phyloP scores from a whole-genome alignment of 2,888 invertebrate genomes.

The Mythimna ferrago region DNA sequence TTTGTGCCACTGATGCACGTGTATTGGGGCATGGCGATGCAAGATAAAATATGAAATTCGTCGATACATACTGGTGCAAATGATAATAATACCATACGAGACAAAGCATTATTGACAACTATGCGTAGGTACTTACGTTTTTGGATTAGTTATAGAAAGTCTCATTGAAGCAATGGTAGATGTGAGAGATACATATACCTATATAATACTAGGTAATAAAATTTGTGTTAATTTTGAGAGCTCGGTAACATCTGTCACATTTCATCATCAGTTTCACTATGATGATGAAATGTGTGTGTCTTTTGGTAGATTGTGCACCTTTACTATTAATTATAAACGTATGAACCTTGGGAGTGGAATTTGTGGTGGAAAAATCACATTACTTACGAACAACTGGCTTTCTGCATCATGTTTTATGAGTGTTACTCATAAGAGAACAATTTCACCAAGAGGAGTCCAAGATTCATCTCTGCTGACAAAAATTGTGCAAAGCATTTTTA shows the following conservation, averaged over 20 bases:
- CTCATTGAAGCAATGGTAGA: background rate
- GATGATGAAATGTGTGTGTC: background rate
- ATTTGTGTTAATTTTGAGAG: background rate
- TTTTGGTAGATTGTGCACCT: background rate
- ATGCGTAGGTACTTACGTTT: background rate
- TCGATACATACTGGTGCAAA: conserved; percentile 27
- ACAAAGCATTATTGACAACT: background rate
- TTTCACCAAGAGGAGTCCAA: background rate
- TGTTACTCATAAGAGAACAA: conserved; percentile 42
- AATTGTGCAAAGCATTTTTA: conserved; percentile 6
- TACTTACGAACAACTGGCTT: conserved; percentile 11
- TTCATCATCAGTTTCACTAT: too few relatives aligned
- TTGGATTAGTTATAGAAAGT: background rate
- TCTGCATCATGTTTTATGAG: conserved; percentile 20
- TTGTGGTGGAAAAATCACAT: conserved; percentile 11
- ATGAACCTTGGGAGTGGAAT: background rate
- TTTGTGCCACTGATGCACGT: conserved; percentile 67
- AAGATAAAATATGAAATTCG: conserved; percentile 49
- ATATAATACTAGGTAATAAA: background rate
- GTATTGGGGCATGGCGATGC: conserved; percentile 45
- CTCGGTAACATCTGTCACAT: too few relatives aligned
- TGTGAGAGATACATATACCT: background rate
- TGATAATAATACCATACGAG: conserved; percentile 10
- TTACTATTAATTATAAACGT: background rate
- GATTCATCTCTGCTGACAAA: conserved; percentile 2